phyloP scores from a whole-genome alignment of 2,797 vertebrate genomes.

The Oreortyx pictus region DNA sequence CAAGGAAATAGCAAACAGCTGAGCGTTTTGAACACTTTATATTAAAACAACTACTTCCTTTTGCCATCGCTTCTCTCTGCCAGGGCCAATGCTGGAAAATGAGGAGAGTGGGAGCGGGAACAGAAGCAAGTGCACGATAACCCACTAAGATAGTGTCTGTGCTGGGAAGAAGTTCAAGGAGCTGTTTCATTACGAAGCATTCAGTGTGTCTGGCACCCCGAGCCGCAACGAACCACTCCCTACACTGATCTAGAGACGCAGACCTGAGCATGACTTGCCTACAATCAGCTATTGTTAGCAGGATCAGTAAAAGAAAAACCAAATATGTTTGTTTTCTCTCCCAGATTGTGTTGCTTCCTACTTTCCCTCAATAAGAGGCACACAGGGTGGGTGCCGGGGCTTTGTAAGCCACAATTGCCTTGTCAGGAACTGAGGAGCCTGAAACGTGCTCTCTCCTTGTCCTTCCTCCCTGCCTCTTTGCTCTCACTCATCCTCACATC shows the following conservation, averaged over 20 bases:
- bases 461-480: conserved; percentile 9
- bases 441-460: background rate
- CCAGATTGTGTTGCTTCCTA: conserved; percentile 38
- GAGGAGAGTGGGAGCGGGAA: conserved; percentile 38
- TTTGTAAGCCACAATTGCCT: conserved; percentile 4
- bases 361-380: conserved; percentile 40
- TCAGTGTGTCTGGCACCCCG: background rate
- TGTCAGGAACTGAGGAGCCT: background rate
- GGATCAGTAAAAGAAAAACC: background rate
- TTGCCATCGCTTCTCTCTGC: background rate
- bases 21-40: background rate
- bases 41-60: conserved; percentile 11
- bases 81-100: background rate
- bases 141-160: conserved; percentile 48
- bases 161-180: conserved; percentile 6
- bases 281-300: conserved; percentile 37
- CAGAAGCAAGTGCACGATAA: conserved; percentile 29
- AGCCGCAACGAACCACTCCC: conserved; percentile 7
- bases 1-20: conserved; percentile 42
- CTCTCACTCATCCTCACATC: conserved; percentile 58
- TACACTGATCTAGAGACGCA: background rate
- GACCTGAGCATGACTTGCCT: conserved; percentile 17
- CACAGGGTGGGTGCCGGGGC: background rate
- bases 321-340: conserved; percentile 50
- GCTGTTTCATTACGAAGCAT: background rate